phyloP scores from a whole-genome alignment of 2,888 invertebrate species.

The Dugesia japonica region DNA sequence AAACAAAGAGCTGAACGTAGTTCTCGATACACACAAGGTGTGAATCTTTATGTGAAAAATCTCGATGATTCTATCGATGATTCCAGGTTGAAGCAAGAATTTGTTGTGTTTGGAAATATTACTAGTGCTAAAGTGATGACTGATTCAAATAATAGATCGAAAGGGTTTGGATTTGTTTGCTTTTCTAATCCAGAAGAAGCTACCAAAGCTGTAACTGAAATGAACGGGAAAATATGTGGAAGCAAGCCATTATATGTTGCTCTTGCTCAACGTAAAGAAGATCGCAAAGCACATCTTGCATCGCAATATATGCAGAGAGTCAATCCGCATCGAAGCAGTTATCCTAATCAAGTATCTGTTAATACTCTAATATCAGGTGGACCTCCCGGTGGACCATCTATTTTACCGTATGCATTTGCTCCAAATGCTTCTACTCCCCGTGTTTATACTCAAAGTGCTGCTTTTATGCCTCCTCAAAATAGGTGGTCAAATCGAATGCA shows the following conservation, averaged over 20 bases:
- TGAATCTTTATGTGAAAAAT: slow-evolving; percentile 96
- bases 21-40: slow-evolving; percentile 62
- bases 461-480: neutral
- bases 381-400: neutral
- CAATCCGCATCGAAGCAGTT: neutral
- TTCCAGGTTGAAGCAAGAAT: slow-evolving; percentile 80
- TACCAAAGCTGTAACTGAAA: slow-evolving; percentile 93
- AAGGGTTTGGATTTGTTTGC: slow-evolving; percentile 95
- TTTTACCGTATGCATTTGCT: neutral
- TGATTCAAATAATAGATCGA: slow-evolving; percentile 55
- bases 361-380: neutral
- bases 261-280: slow-evolving; percentile 93
- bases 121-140: slow-evolving; percentile 71
- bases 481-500: neutral
- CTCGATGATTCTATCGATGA: slow-evolving; percentile 93
- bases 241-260: slow-evolving; percentile 95
- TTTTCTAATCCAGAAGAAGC: slow-evolving; percentile 93
- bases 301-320: slow-evolving; percentile 79
- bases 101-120: slow-evolving; percentile 83
- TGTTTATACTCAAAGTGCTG: neutral
- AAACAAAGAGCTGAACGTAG: slow-evolving; percentile 77
- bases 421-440: neutral
- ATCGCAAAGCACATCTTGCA: slow-evolving; percentile 87
- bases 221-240: slow-evolving; percentile 91
- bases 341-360: slow-evolving; percentile 1